Percentiles rank a stretch among this genome's conserved stretches.
Evolutionary conservation across 2,113 vertebrate species (phyloP).

Genomic region (Morone chrysops): DNA sequence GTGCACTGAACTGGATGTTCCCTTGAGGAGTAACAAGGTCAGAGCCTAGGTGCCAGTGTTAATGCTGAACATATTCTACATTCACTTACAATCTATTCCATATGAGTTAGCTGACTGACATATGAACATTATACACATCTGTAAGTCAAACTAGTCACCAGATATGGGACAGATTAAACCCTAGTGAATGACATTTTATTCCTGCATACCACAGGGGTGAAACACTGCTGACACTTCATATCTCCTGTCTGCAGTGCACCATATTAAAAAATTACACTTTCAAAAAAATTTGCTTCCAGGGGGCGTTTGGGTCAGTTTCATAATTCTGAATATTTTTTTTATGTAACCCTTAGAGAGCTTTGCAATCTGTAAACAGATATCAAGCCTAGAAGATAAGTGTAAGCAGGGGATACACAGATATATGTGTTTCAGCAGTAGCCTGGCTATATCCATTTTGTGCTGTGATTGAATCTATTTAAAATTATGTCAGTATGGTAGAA

Average conservation of each 20-base stretch:
- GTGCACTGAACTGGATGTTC: not conserved
- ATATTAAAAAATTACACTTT: conserved; percentile 2
- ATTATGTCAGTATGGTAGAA: not conserved
- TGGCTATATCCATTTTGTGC: not conserved
- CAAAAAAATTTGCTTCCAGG: not conserved
- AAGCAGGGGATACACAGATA: not conserved
- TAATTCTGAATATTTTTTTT: not conserved
- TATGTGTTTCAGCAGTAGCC: not conserved
- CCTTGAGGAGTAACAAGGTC: not conserved
- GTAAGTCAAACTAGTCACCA: not conserved
- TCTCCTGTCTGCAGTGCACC: conserved; percentile 15
- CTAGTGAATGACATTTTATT: not conserved
- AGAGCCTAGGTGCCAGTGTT: not conserved
- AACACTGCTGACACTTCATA: not conserved
- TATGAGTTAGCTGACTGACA: not conserved
- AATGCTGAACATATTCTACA: not conserved
- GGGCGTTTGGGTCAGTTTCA: not conserved
- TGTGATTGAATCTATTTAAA: conserved; percentile 25
- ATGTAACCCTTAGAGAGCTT: not conserved
- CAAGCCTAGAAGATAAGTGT: not conserved
- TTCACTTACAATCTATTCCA: not conserved
- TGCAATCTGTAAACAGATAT: not conserved
- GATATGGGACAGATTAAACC: not conserved
- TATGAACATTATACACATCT: not conserved
- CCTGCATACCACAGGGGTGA: not conserved